These are phyloP conservation scores for Hydriomena furcata DNA, from an alignment of 2,888 invertebrate species.

Conservation along the genomic window DNA sequence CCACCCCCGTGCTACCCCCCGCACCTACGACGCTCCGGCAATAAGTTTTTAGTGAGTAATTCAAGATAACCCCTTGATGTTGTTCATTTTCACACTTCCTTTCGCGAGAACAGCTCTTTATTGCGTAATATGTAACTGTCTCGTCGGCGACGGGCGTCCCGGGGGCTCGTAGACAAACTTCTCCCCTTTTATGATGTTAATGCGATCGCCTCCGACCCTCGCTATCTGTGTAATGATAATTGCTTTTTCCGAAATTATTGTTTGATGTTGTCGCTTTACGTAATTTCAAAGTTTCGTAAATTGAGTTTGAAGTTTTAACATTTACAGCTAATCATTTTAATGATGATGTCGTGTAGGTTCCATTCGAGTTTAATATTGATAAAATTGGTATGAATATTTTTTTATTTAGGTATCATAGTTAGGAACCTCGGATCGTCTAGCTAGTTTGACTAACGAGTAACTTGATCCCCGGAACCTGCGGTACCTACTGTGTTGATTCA, in stretches of 20 bases:
- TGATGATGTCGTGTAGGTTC: slow-evolving; percentile 45
- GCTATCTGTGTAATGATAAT: slow-evolving; percentile 80
- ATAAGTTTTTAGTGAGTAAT: slow-evolving; percentile 84
- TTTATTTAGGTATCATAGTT: slow-evolving; percentile 10
- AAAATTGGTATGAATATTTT: slow-evolving; percentile 8
- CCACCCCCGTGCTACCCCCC: slow-evolving; percentile 49
- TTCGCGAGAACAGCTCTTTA: slow-evolving; percentile 84
- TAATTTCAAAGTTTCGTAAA: slow-evolving; percentile 63
- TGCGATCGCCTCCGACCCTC: slow-evolving; percentile 79
- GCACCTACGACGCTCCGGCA: slow-evolving; percentile 58
- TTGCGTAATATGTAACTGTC: slow-evolving; percentile 83
- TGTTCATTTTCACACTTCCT: slow-evolving; percentile 84
- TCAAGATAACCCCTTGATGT: slow-evolving; percentile 84
- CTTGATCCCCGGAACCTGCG: not conserved
- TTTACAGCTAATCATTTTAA: slow-evolving; percentile 57
- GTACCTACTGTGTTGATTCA: not conserved
- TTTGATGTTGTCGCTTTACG: slow-evolving; percentile 76
- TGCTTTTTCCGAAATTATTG: slow-evolving; percentile 82
- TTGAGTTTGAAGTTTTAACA: slow-evolving; percentile 59
- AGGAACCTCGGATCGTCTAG: slow-evolving; percentile 2
- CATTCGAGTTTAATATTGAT: slow-evolving; percentile 22
- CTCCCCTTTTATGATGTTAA: slow-evolving; percentile 81
- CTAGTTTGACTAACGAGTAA: slow-evolving; percentile 1
- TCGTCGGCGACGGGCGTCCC: slow-evolving; percentile 76
- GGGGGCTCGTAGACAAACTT: slow-evolving; percentile 73